Evolutionary conservation across 64 coral and sea anemone genomes (phyloP).

Genomic region (Trachythela sp.): DNA sequence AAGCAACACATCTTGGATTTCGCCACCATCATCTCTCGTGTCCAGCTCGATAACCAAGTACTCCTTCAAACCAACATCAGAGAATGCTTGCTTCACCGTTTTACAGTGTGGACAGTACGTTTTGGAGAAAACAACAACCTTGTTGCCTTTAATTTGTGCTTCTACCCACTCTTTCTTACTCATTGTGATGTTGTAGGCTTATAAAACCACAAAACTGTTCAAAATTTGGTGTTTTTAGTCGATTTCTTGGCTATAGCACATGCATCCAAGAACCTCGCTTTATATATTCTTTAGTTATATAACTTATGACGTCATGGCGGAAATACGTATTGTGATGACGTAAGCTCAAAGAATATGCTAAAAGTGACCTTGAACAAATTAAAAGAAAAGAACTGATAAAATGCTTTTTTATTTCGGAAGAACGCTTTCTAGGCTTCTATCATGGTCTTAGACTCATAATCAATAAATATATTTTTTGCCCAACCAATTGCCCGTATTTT

Average conservation of each 20-base stretch:
- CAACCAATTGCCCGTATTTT: too few relatives aligned
- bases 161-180: slow-evolving; percentile 36
- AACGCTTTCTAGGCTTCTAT: too few relatives aligned
- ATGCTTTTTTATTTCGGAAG: too few relatives aligned
- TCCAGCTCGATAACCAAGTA: slow-evolving; percentile 56
- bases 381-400: too few relatives aligned
- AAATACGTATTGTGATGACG: background rate
- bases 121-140: slow-evolving; percentile 62
- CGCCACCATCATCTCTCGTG: slow-evolving; percentile 34
- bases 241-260: too few relatives aligned
- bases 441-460: too few relatives aligned
- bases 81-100: slow-evolving; percentile 38
- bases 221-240: too few relatives aligned
- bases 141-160: slow-evolving; percentile 34
- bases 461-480: too few relatives aligned
- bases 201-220: too few relatives aligned
- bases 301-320: background rate
- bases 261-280: background rate
- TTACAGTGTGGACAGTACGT: slow-evolving; percentile 62
- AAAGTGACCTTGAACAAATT: too few relatives aligned
- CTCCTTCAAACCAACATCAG: slow-evolving; percentile 51
- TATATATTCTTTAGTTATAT: background rate
- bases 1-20: slow-evolving; percentile 31
- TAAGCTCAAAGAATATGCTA: too few relatives aligned
- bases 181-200: background rate